Conservation (phyloP, 2,888 invertebrate genomes). For the Boloria selene region DNA sequence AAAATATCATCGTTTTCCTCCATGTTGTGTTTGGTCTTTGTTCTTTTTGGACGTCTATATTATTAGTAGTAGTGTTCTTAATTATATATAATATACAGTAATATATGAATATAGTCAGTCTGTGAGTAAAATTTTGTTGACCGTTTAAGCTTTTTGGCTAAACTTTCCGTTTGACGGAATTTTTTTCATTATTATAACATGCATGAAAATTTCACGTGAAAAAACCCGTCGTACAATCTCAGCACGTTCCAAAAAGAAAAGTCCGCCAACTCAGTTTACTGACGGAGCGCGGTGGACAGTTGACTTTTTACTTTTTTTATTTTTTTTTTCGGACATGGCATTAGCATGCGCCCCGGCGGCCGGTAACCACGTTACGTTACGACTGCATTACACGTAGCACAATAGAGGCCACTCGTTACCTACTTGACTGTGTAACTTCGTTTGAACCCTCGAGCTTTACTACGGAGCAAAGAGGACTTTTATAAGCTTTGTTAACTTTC, state of each 20-base stretch:
- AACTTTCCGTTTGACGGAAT: background rate
- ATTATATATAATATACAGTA: too few relatives aligned
- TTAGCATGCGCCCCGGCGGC: slow-evolving; percentile 72
- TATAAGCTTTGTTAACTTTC: slow-evolving; percentile 36
- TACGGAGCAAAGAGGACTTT: slow-evolving; percentile 46
- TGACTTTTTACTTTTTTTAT: slow-evolving; percentile 48
- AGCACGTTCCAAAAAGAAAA: slow-evolving; percentile 38
- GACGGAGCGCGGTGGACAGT: slow-evolving; percentile 42
- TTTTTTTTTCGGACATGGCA: slow-evolving; percentile 48
- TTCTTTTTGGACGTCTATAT: too few relatives aligned
- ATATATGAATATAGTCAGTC: too few relatives aligned
- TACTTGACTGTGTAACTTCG: slow-evolving; percentile 82
- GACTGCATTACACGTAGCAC: slow-evolving; percentile 57
- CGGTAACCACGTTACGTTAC: slow-evolving; percentile 69
- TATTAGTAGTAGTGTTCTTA: too few relatives aligned
- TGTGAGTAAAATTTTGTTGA: background rate
- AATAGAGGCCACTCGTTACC: slow-evolving; percentile 76
- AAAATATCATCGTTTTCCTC: too few relatives aligned
- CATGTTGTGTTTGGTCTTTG: too few relatives aligned
- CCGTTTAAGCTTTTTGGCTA: background rate
- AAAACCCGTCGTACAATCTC: slow-evolving; percentile 34
- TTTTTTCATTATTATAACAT: background rate
- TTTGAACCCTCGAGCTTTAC: slow-evolving; percentile 58
- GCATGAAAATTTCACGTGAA: slow-evolving; percentile 22
- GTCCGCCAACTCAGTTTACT: slow-evolving; percentile 34